Evolutionary conservation across 2,888 invertebrate genomes (phyloP).

Genomic region (Drosophila paracracens): DNA sequence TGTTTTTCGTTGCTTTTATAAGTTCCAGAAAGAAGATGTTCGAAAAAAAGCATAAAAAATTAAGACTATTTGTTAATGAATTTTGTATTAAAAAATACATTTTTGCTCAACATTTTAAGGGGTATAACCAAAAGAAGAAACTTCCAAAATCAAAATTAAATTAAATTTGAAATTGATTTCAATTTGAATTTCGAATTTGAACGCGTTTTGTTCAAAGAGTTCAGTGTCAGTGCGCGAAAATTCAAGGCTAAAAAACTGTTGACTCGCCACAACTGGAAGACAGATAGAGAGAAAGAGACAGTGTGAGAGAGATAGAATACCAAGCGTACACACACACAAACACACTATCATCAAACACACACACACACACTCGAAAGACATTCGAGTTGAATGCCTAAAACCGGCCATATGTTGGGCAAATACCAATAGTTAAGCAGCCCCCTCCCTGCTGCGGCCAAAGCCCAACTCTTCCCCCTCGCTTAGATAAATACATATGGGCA

Average conservation of each 20-base stretch:
- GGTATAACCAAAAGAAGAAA: slow-evolving; percentile 28
- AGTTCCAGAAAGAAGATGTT: background rate
- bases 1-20: background rate
- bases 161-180: slow-evolving; percentile 76
- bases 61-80: background rate
- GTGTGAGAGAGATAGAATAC: slow-evolving; percentile 4
- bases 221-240: slow-evolving; percentile 74
- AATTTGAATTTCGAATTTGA: slow-evolving; percentile 70
- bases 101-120: background rate
- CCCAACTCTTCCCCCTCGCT: background rate
- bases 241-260: slow-evolving; percentile 65
- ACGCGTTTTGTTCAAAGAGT: slow-evolving; percentile 53
- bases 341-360: background rate
- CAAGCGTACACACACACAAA: slow-evolving; percentile 17
- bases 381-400: slow-evolving; percentile 41
- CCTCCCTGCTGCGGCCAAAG: background rate
- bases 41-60: background rate
- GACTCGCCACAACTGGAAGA: slow-evolving; percentile 20
- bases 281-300: background rate
- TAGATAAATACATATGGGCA: background rate
- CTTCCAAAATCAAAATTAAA: slow-evolving; percentile 54
- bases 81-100: background rate
- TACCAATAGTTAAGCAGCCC: slow-evolving; percentile 29
- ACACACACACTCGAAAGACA: slow-evolving; percentile 27
- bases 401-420: slow-evolving; percentile 69